A percentile compares a stretch with the other conserved stretches of the same genome.
phyloP scores from a whole-genome alignment of 1,140 invertebrate species.

The Globodera rostochiensis region DNA sequence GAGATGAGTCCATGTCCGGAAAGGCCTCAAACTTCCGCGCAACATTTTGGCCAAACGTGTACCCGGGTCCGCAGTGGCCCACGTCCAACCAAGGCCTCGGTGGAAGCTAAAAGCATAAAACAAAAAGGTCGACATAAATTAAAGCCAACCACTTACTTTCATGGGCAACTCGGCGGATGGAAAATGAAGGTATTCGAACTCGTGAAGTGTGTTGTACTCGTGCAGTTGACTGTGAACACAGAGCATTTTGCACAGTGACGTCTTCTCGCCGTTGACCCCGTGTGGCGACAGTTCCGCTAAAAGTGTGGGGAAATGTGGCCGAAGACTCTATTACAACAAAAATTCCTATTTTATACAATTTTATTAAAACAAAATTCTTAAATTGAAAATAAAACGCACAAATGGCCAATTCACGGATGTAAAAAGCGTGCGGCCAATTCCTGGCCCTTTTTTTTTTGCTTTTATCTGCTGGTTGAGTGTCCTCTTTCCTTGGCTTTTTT shows the following conservation, averaged over 20 bases:
- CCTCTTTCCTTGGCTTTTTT: not conserved
- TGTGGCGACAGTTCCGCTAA: conserved; percentile 19
- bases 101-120: conserved; percentile 39
- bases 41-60: conserved; percentile 30
- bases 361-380: not conserved
- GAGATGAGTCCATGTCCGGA: conserved; percentile 29
- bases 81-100: conserved; percentile 50
- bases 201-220: conserved; percentile 36
- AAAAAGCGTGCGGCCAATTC: conserved; percentile 2
- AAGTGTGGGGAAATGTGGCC: conserved; percentile 7
- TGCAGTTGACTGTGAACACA: conserved; percentile 23
- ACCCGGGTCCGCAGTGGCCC: conserved; percentile 46
- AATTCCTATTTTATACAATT: too few relatives aligned
- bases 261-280: conserved; percentile 12
- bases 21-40: conserved; percentile 43
- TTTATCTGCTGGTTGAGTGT: not conserved
- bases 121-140: not conserved
- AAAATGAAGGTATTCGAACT: conserved; percentile 49
- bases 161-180: conserved; percentile 36
- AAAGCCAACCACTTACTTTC: conserved; percentile 44
- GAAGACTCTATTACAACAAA: not conserved
- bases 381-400: conserved; percentile 5
- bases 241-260: conserved; percentile 41
- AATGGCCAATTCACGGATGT: conserved; percentile 19
- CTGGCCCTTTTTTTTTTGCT: conserved; percentile 1